Conservation (phyloP, 2,888 invertebrate genomes). For the Ectropis crepuscularia region DNA sequence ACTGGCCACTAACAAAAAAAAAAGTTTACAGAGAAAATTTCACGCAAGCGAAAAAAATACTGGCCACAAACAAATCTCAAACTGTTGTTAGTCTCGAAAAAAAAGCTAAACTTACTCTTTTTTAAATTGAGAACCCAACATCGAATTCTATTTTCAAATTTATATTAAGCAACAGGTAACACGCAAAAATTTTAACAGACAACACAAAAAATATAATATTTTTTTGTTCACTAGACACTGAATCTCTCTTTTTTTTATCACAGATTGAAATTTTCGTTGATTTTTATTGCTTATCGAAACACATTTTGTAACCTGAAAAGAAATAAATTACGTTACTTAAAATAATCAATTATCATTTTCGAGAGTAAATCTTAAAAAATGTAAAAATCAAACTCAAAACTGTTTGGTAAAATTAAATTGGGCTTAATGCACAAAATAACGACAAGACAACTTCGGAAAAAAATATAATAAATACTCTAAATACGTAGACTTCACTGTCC, state of each 20-base stretch:
- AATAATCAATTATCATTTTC: too few species aligned
- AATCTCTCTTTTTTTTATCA: conserved; percentile 67
- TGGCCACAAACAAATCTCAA: conserved; percentile 8
- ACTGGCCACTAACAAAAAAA: conserved; percentile 15
- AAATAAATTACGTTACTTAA: conserved; percentile 13
- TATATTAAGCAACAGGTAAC: conserved; percentile 70
- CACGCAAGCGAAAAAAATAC: conserved; percentile 5
- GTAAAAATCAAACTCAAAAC: too few species aligned
- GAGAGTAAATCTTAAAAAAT: too few species aligned
- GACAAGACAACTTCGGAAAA: too few species aligned
- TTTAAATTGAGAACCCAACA: conserved; percentile 70
- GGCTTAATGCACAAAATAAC: too few species aligned
- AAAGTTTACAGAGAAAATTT: conserved; percentile 1
- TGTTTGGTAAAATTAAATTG: too few species aligned
- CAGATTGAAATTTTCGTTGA: conserved; percentile 62
- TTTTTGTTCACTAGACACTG: conserved; percentile 45
- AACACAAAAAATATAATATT: conserved; percentile 45
- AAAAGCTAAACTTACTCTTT: conserved; percentile 70
- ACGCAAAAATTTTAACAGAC: conserved; percentile 55
- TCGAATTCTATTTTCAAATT: conserved; percentile 66
- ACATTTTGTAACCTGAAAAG: conserved; percentile 58
- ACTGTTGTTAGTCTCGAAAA: conserved; percentile 1
- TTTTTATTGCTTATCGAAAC: conserved; percentile 46
- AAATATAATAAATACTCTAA: too few species aligned
- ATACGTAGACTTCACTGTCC: conserved; percentile 34